phyloP scores from a whole-genome alignment of 2,113 vertebrate genomes.

The Aldabrachelys gigantea region DNA sequence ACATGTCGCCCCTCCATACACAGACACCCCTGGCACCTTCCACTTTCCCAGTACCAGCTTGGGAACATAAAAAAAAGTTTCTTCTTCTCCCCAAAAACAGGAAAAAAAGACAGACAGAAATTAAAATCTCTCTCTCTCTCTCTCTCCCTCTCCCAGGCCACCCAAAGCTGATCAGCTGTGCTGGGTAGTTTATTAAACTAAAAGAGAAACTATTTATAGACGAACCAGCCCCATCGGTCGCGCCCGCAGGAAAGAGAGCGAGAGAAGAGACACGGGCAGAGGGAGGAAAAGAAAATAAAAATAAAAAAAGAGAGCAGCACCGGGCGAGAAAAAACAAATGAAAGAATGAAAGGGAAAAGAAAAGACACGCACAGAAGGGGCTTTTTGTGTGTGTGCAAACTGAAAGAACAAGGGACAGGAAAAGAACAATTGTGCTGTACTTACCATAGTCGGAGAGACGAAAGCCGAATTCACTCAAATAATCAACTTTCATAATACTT shows the following conservation, averaged over 20 bases:
- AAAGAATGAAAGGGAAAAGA: neutral
- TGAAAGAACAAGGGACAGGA: neutral
- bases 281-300: neutral
- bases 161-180: slow-evolving; percentile 12
- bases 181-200: slow-evolving; percentile 40
- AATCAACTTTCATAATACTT: slow-evolving; percentile 99
- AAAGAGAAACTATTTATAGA: slow-evolving; percentile 57
- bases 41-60: neutral
- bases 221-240: neutral
- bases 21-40: neutral
- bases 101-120: neutral
- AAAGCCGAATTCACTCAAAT: slow-evolving; percentile 98
- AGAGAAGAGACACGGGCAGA: neutral
- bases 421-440: slow-evolving; percentile 72
- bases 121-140: neutral
- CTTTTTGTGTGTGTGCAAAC: neutral
- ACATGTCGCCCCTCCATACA: neutral
- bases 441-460: slow-evolving; percentile 99
- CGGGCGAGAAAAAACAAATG: neutral
- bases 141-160: neutral
- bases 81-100: neutral
- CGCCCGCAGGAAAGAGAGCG: neutral
- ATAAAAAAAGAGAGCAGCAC: neutral
- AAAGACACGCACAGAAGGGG: neutral
- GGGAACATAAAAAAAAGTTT: neutral